Base-by-base conservation (phyloP, 2,888 invertebrate species). In the Meteorus cinctellus region DNA sequence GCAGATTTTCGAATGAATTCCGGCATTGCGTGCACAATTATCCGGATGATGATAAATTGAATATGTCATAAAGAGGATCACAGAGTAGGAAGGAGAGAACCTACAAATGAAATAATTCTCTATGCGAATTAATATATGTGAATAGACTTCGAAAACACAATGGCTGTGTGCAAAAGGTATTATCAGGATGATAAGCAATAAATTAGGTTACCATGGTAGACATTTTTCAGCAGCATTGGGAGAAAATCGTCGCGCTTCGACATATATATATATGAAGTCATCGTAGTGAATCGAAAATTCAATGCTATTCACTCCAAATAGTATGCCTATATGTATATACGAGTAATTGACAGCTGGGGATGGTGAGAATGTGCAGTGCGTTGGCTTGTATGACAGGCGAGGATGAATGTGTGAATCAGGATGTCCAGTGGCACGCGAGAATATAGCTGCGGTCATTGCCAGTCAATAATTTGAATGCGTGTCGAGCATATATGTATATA, bases 111-210 rank as follows among this genome's bases (percentile, higher is more conserved):
- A 27, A 62, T 24, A 62, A 29, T 31, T 62, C 4, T 31, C 14
- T 5, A n/a, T 14, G 31, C 29, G 27, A 8, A 34, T 16, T 1
- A 72, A 51, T 72, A 67, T 36, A 14, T 36, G 59, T 60, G 31
- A 41, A 41, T 29, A 67, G 24, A 41, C 16, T 51, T 74, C 48
- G 60, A 66, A n/a, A 72, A 24, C 65, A 72, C 36, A 69, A 75
- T 55, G 45, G 16, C 55, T 14, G n/a, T 41, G 72, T 48, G 55
- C 2, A 6, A 24, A 8, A 55, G 76, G 76, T 63, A 72, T 77
- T 78, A 77, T 77, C 77, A 73, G n/a, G 76, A 78, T 74, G 71
- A 75, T 77, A 72, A 78, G 74, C 74, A 80, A 78, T 80, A 78
- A 73, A 77, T 80, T 65, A 76, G 74, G 75, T 73, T 65, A 34